A percentile compares a stretch with the other conserved stretches of the same genome.
Conservation (phyloP, 2,888 invertebrate genomes). For the Neria commutata region DNA sequence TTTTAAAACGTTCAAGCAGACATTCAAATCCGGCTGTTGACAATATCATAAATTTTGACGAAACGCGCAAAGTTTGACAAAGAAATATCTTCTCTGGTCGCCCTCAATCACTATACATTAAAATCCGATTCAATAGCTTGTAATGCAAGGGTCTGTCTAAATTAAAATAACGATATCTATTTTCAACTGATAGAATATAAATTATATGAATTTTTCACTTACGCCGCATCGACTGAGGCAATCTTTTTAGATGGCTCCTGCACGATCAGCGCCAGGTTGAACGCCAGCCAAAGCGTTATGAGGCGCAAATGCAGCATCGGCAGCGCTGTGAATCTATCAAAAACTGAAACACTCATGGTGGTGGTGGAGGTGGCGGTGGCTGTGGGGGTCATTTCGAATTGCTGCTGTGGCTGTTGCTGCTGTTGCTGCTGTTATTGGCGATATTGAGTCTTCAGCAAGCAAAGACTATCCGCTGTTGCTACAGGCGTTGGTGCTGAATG, state of each 20-base stretch:
- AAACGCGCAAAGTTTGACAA: too few species aligned
- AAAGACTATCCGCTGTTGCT: constrained; percentile 8
- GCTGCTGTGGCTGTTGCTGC: not conserved
- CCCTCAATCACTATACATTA: too few species aligned
- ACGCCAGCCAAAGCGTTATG: constrained; percentile 61
- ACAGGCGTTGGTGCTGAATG: constrained; percentile 10
- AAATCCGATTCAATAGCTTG: too few species aligned
- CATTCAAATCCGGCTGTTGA: too few species aligned
- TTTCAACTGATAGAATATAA: not conserved
- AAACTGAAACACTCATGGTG: constrained; percentile 59
- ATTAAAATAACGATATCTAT: not conserved
- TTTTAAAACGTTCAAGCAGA: too few species aligned
- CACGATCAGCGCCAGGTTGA: constrained; percentile 60
- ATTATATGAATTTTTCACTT: constrained; percentile 43
- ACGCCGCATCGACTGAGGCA: constrained; percentile 62
- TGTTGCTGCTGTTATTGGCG: constrained; percentile 5
- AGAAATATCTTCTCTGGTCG: too few species aligned
- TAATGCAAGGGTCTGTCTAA: too few species aligned
- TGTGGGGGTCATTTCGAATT: not conserved
- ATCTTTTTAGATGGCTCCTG: constrained; percentile 59
- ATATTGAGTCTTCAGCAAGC: too few species aligned
- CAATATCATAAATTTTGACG: too few species aligned
- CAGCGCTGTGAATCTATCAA: constrained; percentile 53
- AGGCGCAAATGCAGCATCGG: constrained; percentile 55
- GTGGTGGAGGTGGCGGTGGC: constrained; percentile 19